Base-by-base conservation (phyloP, 2,797 vertebrate genomes). In the Rousettus madagascariensis region DNA sequence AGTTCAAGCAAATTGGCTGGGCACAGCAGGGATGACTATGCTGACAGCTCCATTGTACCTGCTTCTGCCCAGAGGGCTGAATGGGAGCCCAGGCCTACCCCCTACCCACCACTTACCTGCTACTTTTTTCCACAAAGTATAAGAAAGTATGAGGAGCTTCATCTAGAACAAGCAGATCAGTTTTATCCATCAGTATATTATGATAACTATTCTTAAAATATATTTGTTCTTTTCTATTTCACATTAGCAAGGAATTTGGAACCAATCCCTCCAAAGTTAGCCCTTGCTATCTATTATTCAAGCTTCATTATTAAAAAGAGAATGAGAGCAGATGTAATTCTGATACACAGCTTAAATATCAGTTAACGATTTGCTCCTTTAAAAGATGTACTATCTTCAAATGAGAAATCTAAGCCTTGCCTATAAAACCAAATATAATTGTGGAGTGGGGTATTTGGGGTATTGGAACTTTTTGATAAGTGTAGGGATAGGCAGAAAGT, bases 41-140 rank as follows among this genome's bases (percentile, higher is more conserved):
- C 46, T 41, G 88, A 83, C 86, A 91, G 93, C 86, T 72, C 66
- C 84, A 63, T 71, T 72, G 85, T 91, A 38, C 77, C 66, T 46
- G 71, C 78, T 68, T 41, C 78, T 19, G 26, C 61, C 77, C 68
- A 20, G 61, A 63, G 38, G 22, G 36, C n/a, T 19, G 61, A 85
- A 30, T 11, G 1, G 51, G n/a, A 69, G n/a, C 51, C 53, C 61
- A 22, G 77, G 20, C 41, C 19, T 9, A 61, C 17, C 33, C 49
- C 1, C 24, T 16, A 36, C 38, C 9, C 30, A 49, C 59, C 59
- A 30, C 41, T 49, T 30, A 69, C 92, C 86, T 91, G 75, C 69
- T 49, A 12, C 36, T 43, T 74, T 63, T 59, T 59, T 46, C 20
- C 65, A 8, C 66, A 71, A 75, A 49, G 17, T 6, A 0, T 72